Evolutionary conservation across 2,113 vertebrate genomes (phyloP).

Genomic region (Hirundichthys speculiger): DNA sequence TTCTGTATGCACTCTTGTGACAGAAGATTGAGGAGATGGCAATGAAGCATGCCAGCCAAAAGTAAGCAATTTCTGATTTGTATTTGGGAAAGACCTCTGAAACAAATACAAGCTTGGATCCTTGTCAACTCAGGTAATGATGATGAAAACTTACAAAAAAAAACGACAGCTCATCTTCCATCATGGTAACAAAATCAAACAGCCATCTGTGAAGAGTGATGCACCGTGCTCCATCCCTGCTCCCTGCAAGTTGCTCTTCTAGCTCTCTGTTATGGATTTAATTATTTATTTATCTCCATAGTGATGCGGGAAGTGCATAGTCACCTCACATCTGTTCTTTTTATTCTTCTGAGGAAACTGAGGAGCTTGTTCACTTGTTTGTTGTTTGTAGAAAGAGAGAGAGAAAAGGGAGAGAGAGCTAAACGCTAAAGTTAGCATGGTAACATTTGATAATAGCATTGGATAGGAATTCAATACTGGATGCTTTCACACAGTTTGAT

Average conservation of each 20-base stretch:
- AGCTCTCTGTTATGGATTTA: constrained; percentile 4
- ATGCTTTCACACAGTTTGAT: too few relatives aligned
- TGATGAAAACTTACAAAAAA: constrained; percentile 43
- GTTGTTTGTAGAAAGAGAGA: too few relatives aligned
- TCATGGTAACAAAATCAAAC: constrained; percentile 37
- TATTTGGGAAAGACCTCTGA: constrained; percentile 14
- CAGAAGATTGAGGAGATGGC: constrained; percentile 26
- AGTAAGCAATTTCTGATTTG: constrained; percentile 32
- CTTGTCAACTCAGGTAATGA: constrained; percentile 49
- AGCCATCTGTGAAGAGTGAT: constrained; percentile 47
- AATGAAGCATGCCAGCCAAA: constrained; percentile 19
- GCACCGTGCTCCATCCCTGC: constrained; percentile 28
- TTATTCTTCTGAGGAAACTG: too few relatives aligned
- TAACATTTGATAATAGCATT: too few relatives aligned
- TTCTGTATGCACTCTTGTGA: constrained; percentile 1
- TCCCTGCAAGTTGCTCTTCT: constrained; percentile 22
- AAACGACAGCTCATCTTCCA: constrained; percentile 50
- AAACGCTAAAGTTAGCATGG: too few relatives aligned
- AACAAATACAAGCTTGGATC: constrained; percentile 24
- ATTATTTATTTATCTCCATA: not conserved
- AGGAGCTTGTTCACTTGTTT: too few relatives aligned
- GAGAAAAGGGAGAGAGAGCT: too few relatives aligned
- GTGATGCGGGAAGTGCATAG: constrained; percentile 24
- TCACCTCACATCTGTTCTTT: constrained; percentile 32
- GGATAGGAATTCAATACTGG: too few relatives aligned